Conservation (phyloP, 1,140 invertebrate species). For the Propsilocerus akamusi region DNA sequence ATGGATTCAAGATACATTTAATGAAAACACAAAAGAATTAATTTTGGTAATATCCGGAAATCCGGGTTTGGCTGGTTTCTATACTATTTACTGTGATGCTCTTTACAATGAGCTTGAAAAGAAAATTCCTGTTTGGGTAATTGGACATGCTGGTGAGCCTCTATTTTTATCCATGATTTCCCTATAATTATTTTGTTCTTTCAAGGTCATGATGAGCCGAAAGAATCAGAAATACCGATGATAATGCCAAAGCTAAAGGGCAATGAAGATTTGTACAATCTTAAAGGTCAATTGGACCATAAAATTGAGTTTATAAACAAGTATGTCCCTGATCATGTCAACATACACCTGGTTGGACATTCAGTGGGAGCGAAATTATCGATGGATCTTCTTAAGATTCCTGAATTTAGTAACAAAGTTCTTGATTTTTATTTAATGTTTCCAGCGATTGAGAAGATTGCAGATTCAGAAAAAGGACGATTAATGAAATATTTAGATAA, state of each 20-base stretch:
- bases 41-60: slow-evolving; percentile 50
- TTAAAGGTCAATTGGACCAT: slow-evolving; percentile 62
- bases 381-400: slow-evolving; percentile 44
- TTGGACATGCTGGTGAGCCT: slow-evolving; percentile 10
- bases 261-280: slow-evolving; percentile 36
- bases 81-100: slow-evolving; percentile 43
- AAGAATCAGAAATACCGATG: slow-evolving; percentile 16
- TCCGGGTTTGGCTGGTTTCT: slow-evolving; percentile 48
- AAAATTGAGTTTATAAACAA: slow-evolving; percentile 56
- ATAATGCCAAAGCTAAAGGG: slow-evolving; percentile 27
- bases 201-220: slow-evolving; percentile 43
- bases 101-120: slow-evolving; percentile 33
- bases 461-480: slow-evolving; percentile 44
- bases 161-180: not conserved
- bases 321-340: slow-evolving; percentile 43
- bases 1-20: slow-evolving; percentile 40
- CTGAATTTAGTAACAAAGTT: slow-evolving; percentile 26
- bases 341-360: slow-evolving; percentile 60
- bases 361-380: slow-evolving; percentile 69
- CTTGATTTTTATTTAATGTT: slow-evolving; percentile 51
- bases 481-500: slow-evolving; percentile 31
- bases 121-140: slow-evolving; percentile 47
- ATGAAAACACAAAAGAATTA: slow-evolving; percentile 29
- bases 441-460: slow-evolving; percentile 66
- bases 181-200: not conserved